Conservation (phyloP, 1,140 invertebrate genomes). For the Drosophila kepulauana region DNA sequence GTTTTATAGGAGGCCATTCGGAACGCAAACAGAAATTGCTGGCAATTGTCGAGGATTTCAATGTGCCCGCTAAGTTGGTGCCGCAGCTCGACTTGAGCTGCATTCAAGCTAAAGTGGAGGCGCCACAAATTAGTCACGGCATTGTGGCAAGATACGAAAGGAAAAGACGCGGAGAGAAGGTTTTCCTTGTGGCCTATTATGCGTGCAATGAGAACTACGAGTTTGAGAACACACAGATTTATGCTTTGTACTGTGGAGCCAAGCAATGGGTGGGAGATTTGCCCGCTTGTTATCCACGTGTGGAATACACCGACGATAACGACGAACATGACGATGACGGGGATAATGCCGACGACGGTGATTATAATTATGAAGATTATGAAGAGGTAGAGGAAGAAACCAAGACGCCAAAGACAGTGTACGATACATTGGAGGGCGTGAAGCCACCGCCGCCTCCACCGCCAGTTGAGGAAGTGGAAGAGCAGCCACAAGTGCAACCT, state of each 20-base stretch:
- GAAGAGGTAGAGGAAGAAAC: constrained; percentile 7
- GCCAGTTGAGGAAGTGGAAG: constrained; percentile 6
- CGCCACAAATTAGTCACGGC: constrained; percentile 75
- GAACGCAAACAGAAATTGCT: constrained; percentile 58
- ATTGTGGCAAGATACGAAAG: constrained; percentile 67
- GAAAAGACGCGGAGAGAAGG: constrained; percentile 78
- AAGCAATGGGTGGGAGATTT: constrained; percentile 86
- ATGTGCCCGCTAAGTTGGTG: constrained; percentile 48
- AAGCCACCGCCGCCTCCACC: constrained; percentile 54
- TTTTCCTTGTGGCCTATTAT: constrained; percentile 87
- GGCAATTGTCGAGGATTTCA: constrained; percentile 64
- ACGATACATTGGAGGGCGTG: not conserved
- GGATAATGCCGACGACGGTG: constrained; percentile 14
- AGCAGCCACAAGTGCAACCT: not conserved
- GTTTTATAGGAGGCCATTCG: constrained; percentile 26
- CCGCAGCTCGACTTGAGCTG: constrained; percentile 74
- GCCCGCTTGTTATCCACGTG: constrained; percentile 85
- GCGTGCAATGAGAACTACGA: constrained; percentile 86
- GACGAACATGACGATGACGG: constrained; percentile 3
- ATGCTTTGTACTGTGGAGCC: constrained; percentile 87
- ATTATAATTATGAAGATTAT: constrained; percentile 16
- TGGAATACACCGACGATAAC: constrained; percentile 27
- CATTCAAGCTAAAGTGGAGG: constrained; percentile 61
- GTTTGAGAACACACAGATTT: constrained; percentile 85
- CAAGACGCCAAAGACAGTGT: constrained; percentile 7